Percentiles rank a stretch among this genome's conserved stretches.
Evolutionary conservation across 2,888 invertebrate species (phyloP).

Genomic region (Drosophila meridiana): DNA sequence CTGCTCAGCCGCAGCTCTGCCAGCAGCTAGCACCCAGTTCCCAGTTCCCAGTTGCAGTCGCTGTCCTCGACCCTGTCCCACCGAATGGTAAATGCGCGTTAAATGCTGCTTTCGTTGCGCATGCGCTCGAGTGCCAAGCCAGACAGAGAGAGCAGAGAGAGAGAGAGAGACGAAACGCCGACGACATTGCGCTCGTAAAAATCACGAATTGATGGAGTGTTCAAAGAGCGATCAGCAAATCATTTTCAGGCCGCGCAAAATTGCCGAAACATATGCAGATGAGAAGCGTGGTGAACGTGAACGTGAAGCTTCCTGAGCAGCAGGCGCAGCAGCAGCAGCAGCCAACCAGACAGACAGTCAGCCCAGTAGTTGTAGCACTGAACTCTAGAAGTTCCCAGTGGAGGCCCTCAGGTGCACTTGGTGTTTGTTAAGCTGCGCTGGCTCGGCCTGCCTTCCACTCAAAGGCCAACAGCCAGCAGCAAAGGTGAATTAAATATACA

Average conservation of each 20-base stretch:
- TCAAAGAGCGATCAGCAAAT: conserved; percentile 83
- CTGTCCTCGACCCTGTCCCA: conserved; percentile 19
- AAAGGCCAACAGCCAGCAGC: conserved; percentile 32
- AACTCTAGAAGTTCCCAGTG: conserved; percentile 51
- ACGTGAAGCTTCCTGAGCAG: conserved; percentile 60
- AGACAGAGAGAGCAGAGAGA: conserved; percentile 26
- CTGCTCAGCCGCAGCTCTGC: conserved; percentile 31
- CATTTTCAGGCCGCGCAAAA: conserved; percentile 81
- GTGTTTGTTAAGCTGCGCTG: conserved; percentile 47
- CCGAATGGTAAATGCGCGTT: conserved; percentile 77
- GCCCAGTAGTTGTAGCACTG: conserved; percentile 30
- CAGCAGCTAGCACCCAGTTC: conserved; percentile 4
- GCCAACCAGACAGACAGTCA: conserved; percentile 7
- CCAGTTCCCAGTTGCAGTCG: not conserved
- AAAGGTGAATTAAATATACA: not conserved
- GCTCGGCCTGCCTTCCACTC: conserved; percentile 44
- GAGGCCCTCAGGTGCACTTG: conserved; percentile 74
- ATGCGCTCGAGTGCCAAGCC: conserved; percentile 55
- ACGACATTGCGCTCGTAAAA: conserved; percentile 83
- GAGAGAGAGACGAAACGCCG: conserved; percentile 29
- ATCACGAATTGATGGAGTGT: conserved; percentile 85
- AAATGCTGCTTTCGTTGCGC: conserved; percentile 82
- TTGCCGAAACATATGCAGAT: conserved; percentile 80
- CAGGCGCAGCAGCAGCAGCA: conserved; percentile 14
- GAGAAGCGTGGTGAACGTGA: conserved; percentile 57